phyloP scores from a whole-genome alignment of 2,888 invertebrate species.

The Salticus scenicus region DNA sequence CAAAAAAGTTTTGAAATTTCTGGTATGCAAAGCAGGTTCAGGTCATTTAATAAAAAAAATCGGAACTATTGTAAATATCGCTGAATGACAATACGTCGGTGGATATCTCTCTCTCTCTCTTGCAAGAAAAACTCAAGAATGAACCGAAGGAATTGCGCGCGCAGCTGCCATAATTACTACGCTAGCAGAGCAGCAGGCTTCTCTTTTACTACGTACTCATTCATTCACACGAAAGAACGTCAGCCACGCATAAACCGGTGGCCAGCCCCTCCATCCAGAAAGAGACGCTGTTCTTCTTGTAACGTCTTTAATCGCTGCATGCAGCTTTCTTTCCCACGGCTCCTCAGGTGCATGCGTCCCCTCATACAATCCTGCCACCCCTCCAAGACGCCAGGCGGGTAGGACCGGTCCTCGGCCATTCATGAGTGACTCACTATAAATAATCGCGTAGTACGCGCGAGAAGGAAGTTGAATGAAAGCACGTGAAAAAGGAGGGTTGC shows the following conservation, averaged over 20 bases:
- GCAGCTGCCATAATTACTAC: slow-evolving; percentile 20
- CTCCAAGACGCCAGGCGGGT: slow-evolving; percentile 54
- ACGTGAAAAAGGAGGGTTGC: slow-evolving; percentile 32
- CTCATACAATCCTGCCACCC: slow-evolving; percentile 40
- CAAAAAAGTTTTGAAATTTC: too few species aligned
- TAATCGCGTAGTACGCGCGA: slow-evolving; percentile 71
- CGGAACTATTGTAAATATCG: too few species aligned
- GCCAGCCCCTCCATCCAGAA: slow-evolving; percentile 50
- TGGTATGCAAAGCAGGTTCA: too few species aligned
- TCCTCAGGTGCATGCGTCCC: slow-evolving; percentile 16
- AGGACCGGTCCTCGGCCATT: slow-evolving; percentile 70
- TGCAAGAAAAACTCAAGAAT: neutral
- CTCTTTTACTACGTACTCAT: slow-evolving; percentile 34
- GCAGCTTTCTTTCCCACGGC: neutral
- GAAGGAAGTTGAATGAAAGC: slow-evolving; percentile 48
- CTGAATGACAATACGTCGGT: too few species aligned
- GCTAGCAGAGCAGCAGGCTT: slow-evolving; percentile 22
- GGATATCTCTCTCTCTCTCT: too few species aligned
- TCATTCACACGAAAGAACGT: slow-evolving; percentile 43
- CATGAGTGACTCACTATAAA: slow-evolving; percentile 72
- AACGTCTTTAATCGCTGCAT: slow-evolving; percentile 59
- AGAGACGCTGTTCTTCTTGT: slow-evolving; percentile 26
- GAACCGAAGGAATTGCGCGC: slow-evolving; percentile 1
- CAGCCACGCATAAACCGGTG: slow-evolving; percentile 59
- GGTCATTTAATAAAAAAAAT: too few species aligned